These are phyloP conservation scores for Bimastos eiseni DNA, from an alignment of 2,888 invertebrate species.

Conservation along the genomic window DNA sequence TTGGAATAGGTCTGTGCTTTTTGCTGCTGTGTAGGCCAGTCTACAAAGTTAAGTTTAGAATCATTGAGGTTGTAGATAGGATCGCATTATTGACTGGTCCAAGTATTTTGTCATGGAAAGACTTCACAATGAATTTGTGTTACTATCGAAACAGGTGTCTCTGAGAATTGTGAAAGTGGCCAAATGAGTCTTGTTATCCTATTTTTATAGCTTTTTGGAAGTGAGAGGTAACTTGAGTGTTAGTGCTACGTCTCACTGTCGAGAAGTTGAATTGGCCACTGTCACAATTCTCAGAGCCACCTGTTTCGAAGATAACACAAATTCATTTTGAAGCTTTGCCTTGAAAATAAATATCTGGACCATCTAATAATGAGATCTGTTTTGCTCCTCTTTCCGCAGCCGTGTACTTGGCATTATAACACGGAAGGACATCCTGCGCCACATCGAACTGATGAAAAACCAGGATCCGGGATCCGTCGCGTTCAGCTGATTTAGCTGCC, in stretches of 20 bases:
- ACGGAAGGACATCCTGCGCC: constrained; percentile 95
- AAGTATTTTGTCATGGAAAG: not conserved
- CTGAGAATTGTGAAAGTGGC: not conserved
- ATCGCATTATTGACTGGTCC: not conserved
- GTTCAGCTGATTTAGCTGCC: constrained; percentile 50
- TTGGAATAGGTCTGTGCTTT: not conserved
- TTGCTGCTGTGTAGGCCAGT: not conserved
- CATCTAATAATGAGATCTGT: not conserved
- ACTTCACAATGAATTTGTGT: not conserved
- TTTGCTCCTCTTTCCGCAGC: constrained; percentile 67
- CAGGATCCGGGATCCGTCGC: constrained; percentile 75
- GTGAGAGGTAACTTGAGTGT: too few species aligned
- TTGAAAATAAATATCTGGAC: too few species aligned
- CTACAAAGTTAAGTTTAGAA: not conserved
- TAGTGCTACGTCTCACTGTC: too few species aligned
- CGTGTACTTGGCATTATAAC: constrained; percentile 94
- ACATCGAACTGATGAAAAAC: constrained; percentile 93
- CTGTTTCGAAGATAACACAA: too few species aligned
- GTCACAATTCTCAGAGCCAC: too few species aligned
- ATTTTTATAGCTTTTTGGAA: not conserved
- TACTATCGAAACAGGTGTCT: not conserved
- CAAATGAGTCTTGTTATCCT: not conserved
- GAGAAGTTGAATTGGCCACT: too few species aligned
- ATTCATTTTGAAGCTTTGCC: too few species aligned
- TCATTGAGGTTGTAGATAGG: not conserved